Base-by-base conservation (phyloP, 2,888 invertebrate species). In the Neoascia interrupta region DNA sequence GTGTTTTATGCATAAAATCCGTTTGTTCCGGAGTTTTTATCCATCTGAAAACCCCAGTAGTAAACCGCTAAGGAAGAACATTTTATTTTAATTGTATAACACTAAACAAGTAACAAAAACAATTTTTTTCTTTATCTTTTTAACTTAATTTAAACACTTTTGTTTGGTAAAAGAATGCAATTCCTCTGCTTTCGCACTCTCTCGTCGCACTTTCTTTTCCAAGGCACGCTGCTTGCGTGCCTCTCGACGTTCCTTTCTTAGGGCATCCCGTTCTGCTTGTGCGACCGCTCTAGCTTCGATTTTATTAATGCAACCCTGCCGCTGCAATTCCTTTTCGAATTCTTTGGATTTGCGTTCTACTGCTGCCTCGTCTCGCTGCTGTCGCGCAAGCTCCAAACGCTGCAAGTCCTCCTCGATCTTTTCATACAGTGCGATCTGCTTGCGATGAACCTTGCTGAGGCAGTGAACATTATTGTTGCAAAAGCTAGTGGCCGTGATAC, bases 371-470 rank as follows among this genome's bases (percentile, higher is more conserved):
- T 16, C 15, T 8, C 75, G 47, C 23, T 69, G 61, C 1, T 69
- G 54, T 1, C 75, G 69, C 15, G 69, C 36, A 1, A 43, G 10
- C 43, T 56, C 49, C 36, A 75, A 41, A 2, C 75, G 49, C 13
- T 75, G 34, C n/a, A 75, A 28, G 21, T 75, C 75, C 21, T 69
- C 36, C 4, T 75, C 75, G 1, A 75, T 63, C 28, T 31, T 26
- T 16, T 75, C 75, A 11, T 75, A 75, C 0, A 61, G 21, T 18
- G 69, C 75, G 16, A 75, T 63, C 28, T 75, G 75, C 28, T 69
- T 69, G 5, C 47, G 47, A 37, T 75, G 75, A 5, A 37, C 11
- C 21, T 75, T 75, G n/a, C 69, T 75, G 0, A 69, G 61, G 10
- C 61, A 34, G 10, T 69, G 75, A 3, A 15, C 45, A 5, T 74